phyloP scores from a whole-genome alignment of 2,113 vertebrate species.

The Rhabdornis inornatus region DNA sequence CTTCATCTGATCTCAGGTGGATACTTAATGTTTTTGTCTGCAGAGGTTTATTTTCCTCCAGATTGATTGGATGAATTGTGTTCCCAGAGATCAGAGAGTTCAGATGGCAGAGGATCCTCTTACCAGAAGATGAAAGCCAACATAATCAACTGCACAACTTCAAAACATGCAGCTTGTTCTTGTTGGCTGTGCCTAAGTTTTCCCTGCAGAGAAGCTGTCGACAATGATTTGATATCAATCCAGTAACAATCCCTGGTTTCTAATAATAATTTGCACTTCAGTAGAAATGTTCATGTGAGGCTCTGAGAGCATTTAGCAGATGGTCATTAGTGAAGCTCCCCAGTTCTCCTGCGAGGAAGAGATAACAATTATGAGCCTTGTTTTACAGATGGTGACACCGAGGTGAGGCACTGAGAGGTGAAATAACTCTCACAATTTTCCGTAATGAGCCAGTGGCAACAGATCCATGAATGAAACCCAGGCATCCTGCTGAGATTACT shows the following conservation, averaged over 20 bases:
- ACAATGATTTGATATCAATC: constrained; percentile 69
- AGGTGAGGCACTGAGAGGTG: constrained; percentile 62
- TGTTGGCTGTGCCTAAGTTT: constrained; percentile 66
- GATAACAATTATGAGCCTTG: constrained; percentile 56
- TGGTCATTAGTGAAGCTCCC: constrained; percentile 37
- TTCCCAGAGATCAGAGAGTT: constrained; percentile 67
- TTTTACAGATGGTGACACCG: constrained; percentile 52
- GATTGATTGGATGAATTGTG: constrained; percentile 60
- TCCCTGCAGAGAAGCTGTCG: constrained; percentile 67
- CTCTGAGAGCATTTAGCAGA: constrained; percentile 63
- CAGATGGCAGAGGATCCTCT: constrained; percentile 66
- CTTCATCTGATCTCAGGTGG: constrained; percentile 51
- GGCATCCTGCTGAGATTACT: constrained; percentile 45
- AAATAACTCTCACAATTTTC: constrained; percentile 49
- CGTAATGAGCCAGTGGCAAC: constrained; percentile 40
- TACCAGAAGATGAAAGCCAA: constrained; percentile 70
- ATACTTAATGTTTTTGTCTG: constrained; percentile 55
- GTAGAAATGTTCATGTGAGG: constrained; percentile 60
- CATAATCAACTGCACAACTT: constrained; percentile 70
- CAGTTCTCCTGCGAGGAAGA: constrained; percentile 60
- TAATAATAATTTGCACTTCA: constrained; percentile 70
- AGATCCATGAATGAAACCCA: constrained; percentile 59
- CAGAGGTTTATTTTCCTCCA: constrained; percentile 58
- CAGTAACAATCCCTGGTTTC: constrained; percentile 67
- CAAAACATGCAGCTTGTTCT: constrained; percentile 69